Conservation (phyloP, 1,140 invertebrate species). For the Drosophila sechellia region DNA sequence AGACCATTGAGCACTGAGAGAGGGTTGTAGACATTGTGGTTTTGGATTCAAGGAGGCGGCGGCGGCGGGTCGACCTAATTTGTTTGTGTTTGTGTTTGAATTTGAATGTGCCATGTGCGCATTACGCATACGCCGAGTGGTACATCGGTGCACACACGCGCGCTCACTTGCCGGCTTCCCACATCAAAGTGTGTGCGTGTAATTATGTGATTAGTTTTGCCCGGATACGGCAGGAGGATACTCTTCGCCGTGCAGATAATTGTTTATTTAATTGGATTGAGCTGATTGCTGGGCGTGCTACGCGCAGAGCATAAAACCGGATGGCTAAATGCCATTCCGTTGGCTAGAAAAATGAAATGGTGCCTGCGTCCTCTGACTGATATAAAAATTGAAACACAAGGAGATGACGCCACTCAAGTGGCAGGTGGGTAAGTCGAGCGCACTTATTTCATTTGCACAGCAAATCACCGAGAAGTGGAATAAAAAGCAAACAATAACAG, state of each 20-base stretch:
- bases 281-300: constrained; percentile 39
- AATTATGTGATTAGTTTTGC: constrained; percentile 65
- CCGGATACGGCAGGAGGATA: constrained; percentile 21
- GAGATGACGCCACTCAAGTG: constrained; percentile 6
- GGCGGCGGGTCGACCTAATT: constrained; percentile 36
- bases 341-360: constrained; percentile 26
- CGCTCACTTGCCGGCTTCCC: constrained; percentile 21
- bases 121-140: constrained; percentile 33
- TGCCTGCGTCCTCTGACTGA: background rate
- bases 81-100: constrained; percentile 54
- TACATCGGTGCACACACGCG: background rate
- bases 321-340: constrained; percentile 16
- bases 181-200: constrained; percentile 61
- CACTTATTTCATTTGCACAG: constrained; percentile 68
- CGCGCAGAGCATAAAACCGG: constrained; percentile 25
- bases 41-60: constrained; percentile 10
- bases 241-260: constrained; percentile 36
- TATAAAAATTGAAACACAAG: background rate
- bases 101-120: constrained; percentile 43
- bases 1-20: constrained; percentile 3
- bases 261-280: constrained; percentile 59
- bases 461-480: constrained; percentile 49
- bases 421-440: constrained; percentile 31
- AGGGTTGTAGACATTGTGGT: constrained; percentile 20
- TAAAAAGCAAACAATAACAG: constrained; percentile 41